Percentiles rank a stretch among this genome's conserved stretches.
Conservation (phyloP, 2,888 invertebrate genomes). For the Selenia dentaria region DNA sequence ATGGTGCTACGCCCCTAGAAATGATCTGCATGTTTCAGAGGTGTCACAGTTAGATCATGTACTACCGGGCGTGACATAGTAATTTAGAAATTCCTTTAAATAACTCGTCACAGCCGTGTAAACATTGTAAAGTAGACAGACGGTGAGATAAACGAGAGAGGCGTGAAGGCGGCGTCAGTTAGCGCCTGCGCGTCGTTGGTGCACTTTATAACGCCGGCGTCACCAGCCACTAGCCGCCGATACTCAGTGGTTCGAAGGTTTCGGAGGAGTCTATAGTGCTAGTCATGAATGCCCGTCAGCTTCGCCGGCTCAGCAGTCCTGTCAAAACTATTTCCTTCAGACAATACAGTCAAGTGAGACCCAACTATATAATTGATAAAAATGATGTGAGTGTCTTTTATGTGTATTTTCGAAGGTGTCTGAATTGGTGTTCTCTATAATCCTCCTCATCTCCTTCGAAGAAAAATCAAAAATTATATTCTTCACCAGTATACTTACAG, state of each 20-base stretch:
- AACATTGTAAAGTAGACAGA: constrained; percentile 62
- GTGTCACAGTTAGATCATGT: constrained; percentile 18
- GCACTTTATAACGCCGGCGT: constrained; percentile 55
- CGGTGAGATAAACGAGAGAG: constrained; percentile 59
- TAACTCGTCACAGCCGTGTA: constrained; percentile 57
- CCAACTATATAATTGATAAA: constrained; percentile 71
- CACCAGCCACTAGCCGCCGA: constrained; percentile 25
- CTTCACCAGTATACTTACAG: too few species aligned
- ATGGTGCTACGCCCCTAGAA: constrained; percentile 14
- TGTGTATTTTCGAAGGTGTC: constrained; percentile 31
- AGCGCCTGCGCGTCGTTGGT: constrained; percentile 68
- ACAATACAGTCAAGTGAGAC: constrained; percentile 76
- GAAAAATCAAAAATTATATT: too few species aligned
- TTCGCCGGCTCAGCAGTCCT: constrained; percentile 61
- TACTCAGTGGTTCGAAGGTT: constrained; percentile 27
- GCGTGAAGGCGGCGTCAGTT: constrained; percentile 58
- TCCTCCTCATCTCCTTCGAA: not conserved
- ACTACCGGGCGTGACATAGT: constrained; percentile 33
- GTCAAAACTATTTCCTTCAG: constrained; percentile 54
- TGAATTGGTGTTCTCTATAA: not conserved
- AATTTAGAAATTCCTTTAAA: constrained; percentile 49
- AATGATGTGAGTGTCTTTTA: constrained; percentile 71
- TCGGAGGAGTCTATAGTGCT: constrained; percentile 22
- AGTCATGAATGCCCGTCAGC: constrained; percentile 70
- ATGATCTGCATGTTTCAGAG: constrained; percentile 19